phyloP scores from a whole-genome alignment of 1,140 invertebrate species.

The Pachypsylla venusta region DNA sequence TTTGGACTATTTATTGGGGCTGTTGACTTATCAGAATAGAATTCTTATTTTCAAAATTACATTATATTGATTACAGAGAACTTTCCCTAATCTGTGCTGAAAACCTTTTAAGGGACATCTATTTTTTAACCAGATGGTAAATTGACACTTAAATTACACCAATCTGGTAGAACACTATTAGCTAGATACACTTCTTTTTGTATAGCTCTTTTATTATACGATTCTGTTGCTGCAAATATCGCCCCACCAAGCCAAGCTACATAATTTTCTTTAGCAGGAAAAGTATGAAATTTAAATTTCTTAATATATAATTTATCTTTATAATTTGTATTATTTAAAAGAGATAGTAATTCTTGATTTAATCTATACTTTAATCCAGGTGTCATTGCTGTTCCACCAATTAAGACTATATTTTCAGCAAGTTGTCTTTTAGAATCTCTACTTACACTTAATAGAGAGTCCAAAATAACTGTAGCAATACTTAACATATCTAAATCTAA shows the following conservation, averaged over 20 bases:
- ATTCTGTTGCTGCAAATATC: not conserved
- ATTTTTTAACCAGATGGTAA: slow-evolving; percentile 2
- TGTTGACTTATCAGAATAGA: too few species aligned
- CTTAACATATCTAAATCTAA: slow-evolving; percentile 68
- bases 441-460: slow-evolving; percentile 56
- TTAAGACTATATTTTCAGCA: slow-evolving; percentile 65
- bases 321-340: slow-evolving; percentile 47
- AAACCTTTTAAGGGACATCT: too few species aligned
- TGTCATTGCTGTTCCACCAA: slow-evolving; percentile 69
- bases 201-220: slow-evolving; percentile 8
- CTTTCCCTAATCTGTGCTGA: too few species aligned
- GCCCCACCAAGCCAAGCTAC: slow-evolving; percentile 63
- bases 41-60: too few species aligned
- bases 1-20: too few species aligned
- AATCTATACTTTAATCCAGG: slow-evolving; percentile 63
- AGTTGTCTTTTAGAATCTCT: slow-evolving; percentile 54
- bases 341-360: slow-evolving; percentile 49
- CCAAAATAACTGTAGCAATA: slow-evolving; percentile 66
- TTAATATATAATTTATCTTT: slow-evolving; percentile 43
- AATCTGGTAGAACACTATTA: not conserved
- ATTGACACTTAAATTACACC: slow-evolving; percentile 3
- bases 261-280: slow-evolving; percentile 70
- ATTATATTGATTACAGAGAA: too few species aligned
- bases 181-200: not conserved
- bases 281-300: slow-evolving; percentile 58